These are phyloP conservation scores for Galagoides demidoff DNA, from an alignment of 2,797 vertebrate species.

Conservation along the genomic window DNA sequence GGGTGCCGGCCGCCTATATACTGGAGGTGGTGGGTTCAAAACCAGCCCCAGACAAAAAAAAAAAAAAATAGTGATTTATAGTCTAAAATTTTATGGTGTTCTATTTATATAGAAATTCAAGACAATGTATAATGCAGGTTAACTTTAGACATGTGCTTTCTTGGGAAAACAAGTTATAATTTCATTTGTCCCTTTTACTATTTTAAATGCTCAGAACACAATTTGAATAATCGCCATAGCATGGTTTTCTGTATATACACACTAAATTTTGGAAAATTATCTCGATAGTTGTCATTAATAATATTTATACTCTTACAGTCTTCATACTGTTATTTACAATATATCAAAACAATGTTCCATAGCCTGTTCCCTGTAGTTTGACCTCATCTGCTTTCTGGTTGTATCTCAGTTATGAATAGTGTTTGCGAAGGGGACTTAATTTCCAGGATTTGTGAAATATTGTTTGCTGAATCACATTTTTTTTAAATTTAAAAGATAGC, in stretches of 20 bases:
- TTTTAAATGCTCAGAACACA: not conserved
- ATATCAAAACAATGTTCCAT: not conserved
- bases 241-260: not conserved
- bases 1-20: too few species aligned
- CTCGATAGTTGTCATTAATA: not conserved
- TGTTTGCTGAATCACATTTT: not conserved
- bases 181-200: not conserved
- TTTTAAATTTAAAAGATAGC: not conserved
- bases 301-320: not conserved
- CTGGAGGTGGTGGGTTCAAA: too few species aligned
- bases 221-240: not conserved
- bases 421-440: not conserved
- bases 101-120: not conserved
- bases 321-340: not conserved
- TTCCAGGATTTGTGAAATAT: not conserved
- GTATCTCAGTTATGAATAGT: not conserved
- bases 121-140: not conserved
- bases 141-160: not conserved
- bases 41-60: too few species aligned
- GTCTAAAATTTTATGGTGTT: not conserved
- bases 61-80: not conserved
- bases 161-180: not conserved
- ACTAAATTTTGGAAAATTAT: not conserved
- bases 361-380: not conserved
- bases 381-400: not conserved